Conservation (phyloP, 1,140 invertebrate species). For the Leptinotarsa defecta region DNA sequence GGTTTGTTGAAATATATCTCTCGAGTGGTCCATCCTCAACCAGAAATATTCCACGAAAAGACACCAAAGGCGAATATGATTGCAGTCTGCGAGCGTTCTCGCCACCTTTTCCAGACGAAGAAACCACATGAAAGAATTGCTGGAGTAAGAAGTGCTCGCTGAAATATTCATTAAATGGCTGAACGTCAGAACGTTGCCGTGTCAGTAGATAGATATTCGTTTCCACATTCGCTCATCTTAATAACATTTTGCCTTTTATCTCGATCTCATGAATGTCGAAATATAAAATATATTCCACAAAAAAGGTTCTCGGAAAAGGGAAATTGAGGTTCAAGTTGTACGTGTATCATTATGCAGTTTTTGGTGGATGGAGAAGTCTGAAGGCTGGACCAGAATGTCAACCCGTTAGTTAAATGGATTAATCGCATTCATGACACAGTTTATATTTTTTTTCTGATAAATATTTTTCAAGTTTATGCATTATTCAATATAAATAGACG, state of each 20-base stretch:
- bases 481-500: no score
- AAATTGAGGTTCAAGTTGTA: neutral
- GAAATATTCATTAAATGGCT: constrained; percentile 6
- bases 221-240: constrained; percentile 39
- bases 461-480: no score
- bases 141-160: constrained; percentile 4
- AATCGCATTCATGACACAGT: no score
- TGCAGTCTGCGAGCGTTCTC: neutral
- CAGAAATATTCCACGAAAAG: neutral
- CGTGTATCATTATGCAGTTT: no score
- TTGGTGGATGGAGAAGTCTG: no score
- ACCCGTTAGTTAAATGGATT: no score
- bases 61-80: constrained; percentile 2
- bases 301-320: neutral
- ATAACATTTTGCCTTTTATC: constrained; percentile 38
- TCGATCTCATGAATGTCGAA: constrained; percentile 35
- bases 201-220: constrained; percentile 34
- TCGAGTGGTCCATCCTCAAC: neutral
- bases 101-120: neutral
- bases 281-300: neutral
- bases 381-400: no score
- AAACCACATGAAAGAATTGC: constrained; percentile 6
- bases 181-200: constrained; percentile 15
- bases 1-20: neutral
- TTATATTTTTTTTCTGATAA: no score